phyloP scores from a whole-genome alignment of 2,888 invertebrate genomes.

The Dicranocentrus wangi region DNA sequence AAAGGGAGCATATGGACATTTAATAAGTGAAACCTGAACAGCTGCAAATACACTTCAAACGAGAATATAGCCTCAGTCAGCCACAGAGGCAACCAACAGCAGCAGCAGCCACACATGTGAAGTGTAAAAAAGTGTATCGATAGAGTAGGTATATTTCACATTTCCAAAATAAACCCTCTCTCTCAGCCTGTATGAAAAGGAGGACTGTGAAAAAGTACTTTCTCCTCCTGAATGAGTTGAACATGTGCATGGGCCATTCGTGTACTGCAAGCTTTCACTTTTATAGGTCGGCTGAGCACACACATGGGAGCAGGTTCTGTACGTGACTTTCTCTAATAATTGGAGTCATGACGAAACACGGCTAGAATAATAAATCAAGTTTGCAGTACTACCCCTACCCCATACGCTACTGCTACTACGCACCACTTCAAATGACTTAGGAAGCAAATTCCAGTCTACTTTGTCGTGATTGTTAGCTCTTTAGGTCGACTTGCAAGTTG shows the following conservation, averaged over 20 bases:
- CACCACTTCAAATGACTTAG: no score
- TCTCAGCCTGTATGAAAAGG: background rate
- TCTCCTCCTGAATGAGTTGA: constrained; percentile 12
- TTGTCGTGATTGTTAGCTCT: no score
- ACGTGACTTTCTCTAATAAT: constrained; percentile 70
- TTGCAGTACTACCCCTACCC: background rate
- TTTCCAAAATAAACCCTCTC: no score
- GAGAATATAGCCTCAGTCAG: no score
- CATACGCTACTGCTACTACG: background rate
- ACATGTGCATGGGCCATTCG: constrained; percentile 12
- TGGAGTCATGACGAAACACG: constrained; percentile 67
- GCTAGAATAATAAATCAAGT: constrained; percentile 63
- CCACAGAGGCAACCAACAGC: background rate
- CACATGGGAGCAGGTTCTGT: constrained; percentile 51
- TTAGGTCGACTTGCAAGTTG: no score
- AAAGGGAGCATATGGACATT: constrained; percentile 15
- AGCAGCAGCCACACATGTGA: constrained; percentile 14
- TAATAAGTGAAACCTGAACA: constrained; percentile 30
- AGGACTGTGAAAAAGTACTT: constrained; percentile 17
- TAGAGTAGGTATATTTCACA: no score
- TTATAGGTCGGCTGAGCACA: constrained; percentile 59
- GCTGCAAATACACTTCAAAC: constrained; percentile 17
- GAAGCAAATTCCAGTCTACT: no score
- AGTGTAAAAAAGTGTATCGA: constrained; percentile 1
- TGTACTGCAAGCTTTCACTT: constrained; percentile 51